These are phyloP conservation scores for Oscheius sp. DNA, from an alignment of 2,888 invertebrate genomes.

Conservation along the genomic window DNA sequence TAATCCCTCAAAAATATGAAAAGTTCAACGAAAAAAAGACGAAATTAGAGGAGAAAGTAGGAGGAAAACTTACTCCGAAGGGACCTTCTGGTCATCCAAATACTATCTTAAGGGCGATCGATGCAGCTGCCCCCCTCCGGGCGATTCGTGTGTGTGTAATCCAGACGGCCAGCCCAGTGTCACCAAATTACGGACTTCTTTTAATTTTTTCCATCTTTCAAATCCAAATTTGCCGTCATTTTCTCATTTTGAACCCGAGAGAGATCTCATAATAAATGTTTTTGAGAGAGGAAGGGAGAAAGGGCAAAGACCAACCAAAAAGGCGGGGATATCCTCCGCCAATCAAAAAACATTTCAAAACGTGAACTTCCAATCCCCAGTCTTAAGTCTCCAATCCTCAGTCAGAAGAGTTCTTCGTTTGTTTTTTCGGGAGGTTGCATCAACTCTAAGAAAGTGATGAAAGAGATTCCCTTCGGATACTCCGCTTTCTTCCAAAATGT, in stretches of 20 bases:
- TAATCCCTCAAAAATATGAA: no score
- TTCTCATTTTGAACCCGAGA: background rate
- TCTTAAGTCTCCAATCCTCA: no score
- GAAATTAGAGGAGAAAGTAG: no score
- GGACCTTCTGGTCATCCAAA: no score
- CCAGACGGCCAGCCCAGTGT: constrained; percentile 5
- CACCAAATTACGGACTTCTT: constrained; percentile 9
- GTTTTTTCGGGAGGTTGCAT: background rate
- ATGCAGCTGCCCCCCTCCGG: background rate
- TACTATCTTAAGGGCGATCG: constrained; percentile 21
- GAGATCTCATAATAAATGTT: background rate
- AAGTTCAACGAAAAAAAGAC: no score
- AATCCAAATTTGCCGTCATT: background rate
- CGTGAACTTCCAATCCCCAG: no score
- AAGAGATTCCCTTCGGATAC: background rate
- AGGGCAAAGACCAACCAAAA: no score
- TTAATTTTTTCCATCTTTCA: background rate
- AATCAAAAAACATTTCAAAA: background rate
- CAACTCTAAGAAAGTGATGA: background rate
- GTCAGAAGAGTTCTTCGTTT: background rate
- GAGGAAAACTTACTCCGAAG: no score
- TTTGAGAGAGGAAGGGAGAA: no score
- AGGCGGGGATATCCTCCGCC: no score
- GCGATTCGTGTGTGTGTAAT: constrained; percentile 17
- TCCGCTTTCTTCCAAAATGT: background rate